Conservation (phyloP, 2,797 vertebrate species). For the Eulemur mongoz region DNA sequence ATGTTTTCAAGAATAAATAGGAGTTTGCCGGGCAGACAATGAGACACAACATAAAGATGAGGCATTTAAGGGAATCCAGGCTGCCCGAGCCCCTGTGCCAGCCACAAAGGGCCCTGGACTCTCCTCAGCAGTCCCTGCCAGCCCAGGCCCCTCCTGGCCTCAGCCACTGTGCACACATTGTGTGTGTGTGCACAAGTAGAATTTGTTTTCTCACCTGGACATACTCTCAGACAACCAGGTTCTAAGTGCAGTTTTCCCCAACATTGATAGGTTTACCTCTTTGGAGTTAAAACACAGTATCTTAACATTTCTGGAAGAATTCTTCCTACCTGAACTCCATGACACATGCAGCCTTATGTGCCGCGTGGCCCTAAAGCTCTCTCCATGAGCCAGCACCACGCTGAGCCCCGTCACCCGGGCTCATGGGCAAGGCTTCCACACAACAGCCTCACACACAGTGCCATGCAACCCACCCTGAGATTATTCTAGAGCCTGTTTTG, state of each 20-base stretch:
- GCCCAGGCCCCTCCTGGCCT: neutral
- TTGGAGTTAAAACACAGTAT: neutral
- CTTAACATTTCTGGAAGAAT: neutral
- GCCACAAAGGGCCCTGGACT: neutral
- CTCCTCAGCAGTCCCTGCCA: neutral
- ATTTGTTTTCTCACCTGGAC: neutral
- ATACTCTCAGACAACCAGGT: neutral
- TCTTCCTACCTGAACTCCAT: accelerated
- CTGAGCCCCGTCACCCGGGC: neutral
- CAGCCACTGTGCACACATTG: accelerated
- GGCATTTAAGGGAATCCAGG: too few species aligned
- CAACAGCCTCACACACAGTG: neutral
- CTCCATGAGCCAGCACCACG: accelerated
- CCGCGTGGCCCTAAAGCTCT: accelerated
- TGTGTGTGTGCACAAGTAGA: neutral
- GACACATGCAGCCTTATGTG: accelerated
- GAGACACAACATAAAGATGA: neutral
- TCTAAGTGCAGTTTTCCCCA: neutral
- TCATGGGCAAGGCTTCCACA: neutral
- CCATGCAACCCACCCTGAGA: neutral
- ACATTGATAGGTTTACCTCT: neutral
- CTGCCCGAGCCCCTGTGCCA: neutral
- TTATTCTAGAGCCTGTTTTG: neutral
- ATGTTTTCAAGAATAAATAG: neutral
- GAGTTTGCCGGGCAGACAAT: neutral